Evolutionary conservation across 1,140 invertebrate species (phyloP).

Genomic region (Drosophila asahinai): DNA sequence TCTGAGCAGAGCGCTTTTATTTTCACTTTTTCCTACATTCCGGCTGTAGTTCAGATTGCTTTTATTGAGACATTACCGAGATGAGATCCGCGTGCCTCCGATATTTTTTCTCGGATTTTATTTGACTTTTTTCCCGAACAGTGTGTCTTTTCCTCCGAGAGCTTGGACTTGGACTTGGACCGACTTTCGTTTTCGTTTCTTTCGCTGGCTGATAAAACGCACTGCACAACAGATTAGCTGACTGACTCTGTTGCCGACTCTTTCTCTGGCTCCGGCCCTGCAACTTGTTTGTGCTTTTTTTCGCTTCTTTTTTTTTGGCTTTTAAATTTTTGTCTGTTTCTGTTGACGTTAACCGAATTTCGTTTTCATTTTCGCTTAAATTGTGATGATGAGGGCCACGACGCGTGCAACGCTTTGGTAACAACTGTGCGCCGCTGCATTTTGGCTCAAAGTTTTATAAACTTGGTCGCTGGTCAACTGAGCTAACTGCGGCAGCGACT

Average conservation of each 20-base stretch:
- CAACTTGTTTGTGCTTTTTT: constrained; percentile 62
- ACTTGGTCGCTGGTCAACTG: constrained; percentile 76
- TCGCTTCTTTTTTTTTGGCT: constrained; percentile 31
- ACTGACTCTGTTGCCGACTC: constrained; percentile 15
- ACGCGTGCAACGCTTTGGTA: constrained; percentile 77
- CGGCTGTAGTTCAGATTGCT: constrained; percentile 49
- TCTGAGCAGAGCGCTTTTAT: constrained; percentile 24
- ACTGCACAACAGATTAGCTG: constrained; percentile 68
- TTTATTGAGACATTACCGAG: constrained; percentile 70
- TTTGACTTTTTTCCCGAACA: constrained; percentile 16
- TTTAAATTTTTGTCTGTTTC: constrained; percentile 24
- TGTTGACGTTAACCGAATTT: constrained; percentile 54
- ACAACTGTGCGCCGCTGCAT: constrained; percentile 80
- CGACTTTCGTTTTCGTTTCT: constrained; percentile 81
- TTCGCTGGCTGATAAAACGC: constrained; percentile 69
- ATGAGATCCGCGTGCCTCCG: constrained; percentile 51
- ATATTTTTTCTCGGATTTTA: constrained; percentile 21
- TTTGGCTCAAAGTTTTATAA: constrained; percentile 83
- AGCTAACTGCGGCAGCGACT: constrained; percentile 9
- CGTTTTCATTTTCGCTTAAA: constrained; percentile 46
- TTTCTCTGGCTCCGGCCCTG: constrained; percentile 57
- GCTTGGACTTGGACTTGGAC: constrained; percentile 30
- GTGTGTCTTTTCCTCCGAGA: constrained; percentile 11
- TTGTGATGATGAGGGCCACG: constrained; percentile 56
- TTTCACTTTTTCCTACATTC: constrained; percentile 51